These are phyloP conservation scores for Sinocyclocheilus rhinocerous DNA, from an alignment of 2,113 vertebrate genomes.

Conservation along the genomic window DNA sequence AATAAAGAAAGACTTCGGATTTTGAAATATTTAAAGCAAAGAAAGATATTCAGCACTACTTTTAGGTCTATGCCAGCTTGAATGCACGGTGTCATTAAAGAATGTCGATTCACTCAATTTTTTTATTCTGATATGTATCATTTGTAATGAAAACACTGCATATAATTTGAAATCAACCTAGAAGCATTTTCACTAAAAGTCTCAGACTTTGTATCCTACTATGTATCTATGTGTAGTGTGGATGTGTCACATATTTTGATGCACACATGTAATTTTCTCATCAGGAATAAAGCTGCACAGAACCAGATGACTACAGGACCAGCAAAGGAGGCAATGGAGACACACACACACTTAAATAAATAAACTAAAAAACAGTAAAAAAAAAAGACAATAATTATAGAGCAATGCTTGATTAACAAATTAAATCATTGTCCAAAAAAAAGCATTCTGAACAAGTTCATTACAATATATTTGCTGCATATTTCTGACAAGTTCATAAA, in stretches of 20 bases:
- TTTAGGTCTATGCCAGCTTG: not conserved
- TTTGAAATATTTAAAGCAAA: not conserved
- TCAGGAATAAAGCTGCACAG: constrained; percentile 82
- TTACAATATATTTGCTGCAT: constrained; percentile 6
- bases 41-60: not conserved
- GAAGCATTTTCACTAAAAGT: not conserved
- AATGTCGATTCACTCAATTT: not conserved
- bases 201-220: not conserved
- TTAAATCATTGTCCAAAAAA: not conserved
- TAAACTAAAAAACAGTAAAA: not conserved
- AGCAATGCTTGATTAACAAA: constrained; percentile 1
- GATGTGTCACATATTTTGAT: not conserved
- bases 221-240: not conserved
- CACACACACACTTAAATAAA: not conserved
- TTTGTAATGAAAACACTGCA: too few relatives aligned
- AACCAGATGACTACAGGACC: constrained; percentile 80
- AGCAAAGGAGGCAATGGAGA: constrained; percentile 63
- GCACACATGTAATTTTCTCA: constrained; percentile 38
- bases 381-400: not conserved
- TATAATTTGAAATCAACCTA: not conserved
- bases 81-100: not conserved
- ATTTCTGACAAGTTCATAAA: not conserved
- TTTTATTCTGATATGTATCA: not conserved
- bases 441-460: not conserved
- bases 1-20: not conserved